Evolutionary conservation across 2,113 vertebrate species (phyloP), one percentile per base, ranked within the genome.

Genomic region (Melanostigma gelatinosum): DNA sequence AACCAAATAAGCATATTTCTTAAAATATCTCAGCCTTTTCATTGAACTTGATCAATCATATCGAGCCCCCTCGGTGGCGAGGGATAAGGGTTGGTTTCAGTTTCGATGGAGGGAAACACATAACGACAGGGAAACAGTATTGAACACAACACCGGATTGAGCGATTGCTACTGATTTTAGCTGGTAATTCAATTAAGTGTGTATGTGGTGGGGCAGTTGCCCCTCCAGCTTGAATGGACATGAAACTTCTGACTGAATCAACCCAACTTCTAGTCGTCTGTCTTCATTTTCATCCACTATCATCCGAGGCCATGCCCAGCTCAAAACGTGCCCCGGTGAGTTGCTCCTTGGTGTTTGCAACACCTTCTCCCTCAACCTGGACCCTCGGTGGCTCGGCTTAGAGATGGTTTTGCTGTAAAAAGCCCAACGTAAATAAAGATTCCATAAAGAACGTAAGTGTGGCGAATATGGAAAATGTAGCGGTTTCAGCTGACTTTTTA

Each of bases 11-110:
- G 27, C 20, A 2, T 13, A 32, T 62, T 60, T 66, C 40, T 52
- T 34, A 16, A 68, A 69, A 44, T 46, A 20, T 57, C 42, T 54
- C n/a, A 63, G 20, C 11, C 12, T 32, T 71, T 65, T 24, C 6
- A 70, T 46, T 62, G 7, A 62, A 40, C 76, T 50, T 65, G 48
- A 70, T 71, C 8, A 13, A 46, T 46, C 24, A 27, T 27, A 13
- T 16, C 16, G 24, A 5, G 52, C n/a, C 52, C 8, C 52, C 54
- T 57, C 5, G 4, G n/a, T 60, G 57, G 6, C 27, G 32, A 15
- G 27, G 57, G 57, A 60, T 27, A 29, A 29, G 11, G 55, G 1
- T 57, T 57, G 55, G 11, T 57, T 57, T 15, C 32, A 27, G 57
- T 29, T 54, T n/a, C n/a, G 52, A 2, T 57, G 4, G 12, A 27